These are phyloP conservation scores for Sorex araneus DNA, from an alignment of 2,113 vertebrate genomes.

Conservation along the genomic window DNA sequence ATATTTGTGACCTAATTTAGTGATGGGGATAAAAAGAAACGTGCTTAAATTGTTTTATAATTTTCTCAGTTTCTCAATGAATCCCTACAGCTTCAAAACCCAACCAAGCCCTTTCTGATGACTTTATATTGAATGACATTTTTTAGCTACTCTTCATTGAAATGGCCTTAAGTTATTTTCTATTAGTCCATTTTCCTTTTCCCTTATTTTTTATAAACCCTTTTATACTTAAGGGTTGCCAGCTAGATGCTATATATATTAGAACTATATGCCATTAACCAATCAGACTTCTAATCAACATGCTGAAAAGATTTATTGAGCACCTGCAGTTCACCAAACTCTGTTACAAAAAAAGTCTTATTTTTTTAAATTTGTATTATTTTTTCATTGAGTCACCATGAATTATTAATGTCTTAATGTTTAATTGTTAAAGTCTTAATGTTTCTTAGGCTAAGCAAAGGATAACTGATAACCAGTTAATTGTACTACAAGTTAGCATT, in stretches of 20 bases:
- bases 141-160: not conserved
- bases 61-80: constrained; percentile 27
- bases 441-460: too few relatives aligned
- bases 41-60: not conserved
- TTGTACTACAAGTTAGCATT: not conserved
- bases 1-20: not conserved
- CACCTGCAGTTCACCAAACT: not conserved
- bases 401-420: too few relatives aligned
- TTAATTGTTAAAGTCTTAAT: too few relatives aligned
- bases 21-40: not conserved
- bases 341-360: not conserved
- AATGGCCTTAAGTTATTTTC: not conserved
- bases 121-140: not conserved
- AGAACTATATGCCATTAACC: not conserved
- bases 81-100: not conserved
- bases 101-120: not conserved
- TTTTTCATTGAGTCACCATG: too few relatives aligned
- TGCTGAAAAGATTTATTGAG: not conserved
- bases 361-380: not conserved
- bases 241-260: too few relatives aligned
- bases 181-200: not conserved
- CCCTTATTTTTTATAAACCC: not conserved
- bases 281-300: not conserved
- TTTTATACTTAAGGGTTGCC: constrained; percentile 39
- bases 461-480: not conserved